phyloP scores from a whole-genome alignment of 2,113 vertebrate genomes.

The Oncorhynchus gorbuscha region DNA sequence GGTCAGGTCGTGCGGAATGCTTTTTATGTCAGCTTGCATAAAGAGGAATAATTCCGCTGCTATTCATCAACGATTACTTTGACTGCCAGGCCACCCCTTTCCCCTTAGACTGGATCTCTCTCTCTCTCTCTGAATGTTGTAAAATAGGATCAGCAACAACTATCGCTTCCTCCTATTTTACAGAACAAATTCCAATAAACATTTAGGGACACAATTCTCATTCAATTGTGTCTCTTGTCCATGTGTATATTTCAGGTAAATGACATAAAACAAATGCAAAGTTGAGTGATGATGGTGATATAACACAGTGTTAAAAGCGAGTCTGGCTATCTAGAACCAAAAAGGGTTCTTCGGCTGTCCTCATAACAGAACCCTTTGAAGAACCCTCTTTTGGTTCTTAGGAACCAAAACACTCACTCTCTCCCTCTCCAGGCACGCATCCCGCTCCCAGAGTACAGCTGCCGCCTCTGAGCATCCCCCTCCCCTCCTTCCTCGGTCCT shows the following conservation, averaged over 20 bases:
- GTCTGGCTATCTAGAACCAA: no score
- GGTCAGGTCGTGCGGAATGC: constrained; percentile 56
- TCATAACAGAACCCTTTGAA: no score
- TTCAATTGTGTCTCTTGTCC: not conserved
- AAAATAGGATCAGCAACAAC: not conserved
- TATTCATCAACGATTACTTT: constrained; percentile 60
- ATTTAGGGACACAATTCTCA: not conserved
- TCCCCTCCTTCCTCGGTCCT: constrained; percentile 2
- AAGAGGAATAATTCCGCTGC: constrained; percentile 66
- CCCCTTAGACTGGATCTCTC: not conserved
- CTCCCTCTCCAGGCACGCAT: constrained; percentile 8
- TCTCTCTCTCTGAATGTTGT: not conserved
- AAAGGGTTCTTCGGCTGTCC: no score
- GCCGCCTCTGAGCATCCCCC: constrained; percentile 16
- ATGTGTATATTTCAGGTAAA: not conserved
- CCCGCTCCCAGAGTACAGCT: constrained; percentile 34
- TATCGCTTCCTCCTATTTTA: not conserved
- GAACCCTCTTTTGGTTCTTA: no score
- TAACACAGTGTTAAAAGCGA: not conserved
- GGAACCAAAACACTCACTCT: not conserved
- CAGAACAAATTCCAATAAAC: not conserved
- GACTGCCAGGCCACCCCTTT: constrained; percentile 45
- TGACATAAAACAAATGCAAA: not conserved
- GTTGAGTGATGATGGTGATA: not conserved
- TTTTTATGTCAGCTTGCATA: constrained; percentile 71